These are phyloP conservation scores for Tachina grossa DNA, from an alignment of 2,888 invertebrate species.

Conservation along the genomic window DNA sequence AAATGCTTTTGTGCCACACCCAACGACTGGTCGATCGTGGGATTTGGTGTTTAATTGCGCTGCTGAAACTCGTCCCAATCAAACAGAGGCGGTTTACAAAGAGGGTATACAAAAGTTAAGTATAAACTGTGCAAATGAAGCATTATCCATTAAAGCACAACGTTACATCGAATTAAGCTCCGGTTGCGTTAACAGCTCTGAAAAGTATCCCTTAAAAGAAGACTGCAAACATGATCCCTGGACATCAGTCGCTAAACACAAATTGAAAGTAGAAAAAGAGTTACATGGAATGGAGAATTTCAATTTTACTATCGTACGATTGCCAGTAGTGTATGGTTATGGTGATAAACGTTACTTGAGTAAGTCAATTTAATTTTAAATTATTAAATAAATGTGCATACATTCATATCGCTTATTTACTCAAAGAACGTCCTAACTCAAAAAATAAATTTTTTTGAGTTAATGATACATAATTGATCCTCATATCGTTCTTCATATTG, in stretches of 20 bases:
- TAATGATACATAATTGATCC: too few relatives aligned
- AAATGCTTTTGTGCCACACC: conserved; percentile 87
- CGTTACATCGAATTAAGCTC: conserved; percentile 93
- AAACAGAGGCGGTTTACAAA: conserved; percentile 94
- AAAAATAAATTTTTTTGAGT: too few relatives aligned
- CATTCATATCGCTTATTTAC: too few relatives aligned
- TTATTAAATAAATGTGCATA: neutral
- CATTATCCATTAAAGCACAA: conserved; percentile 87
- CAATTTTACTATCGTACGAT: conserved; percentile 90
- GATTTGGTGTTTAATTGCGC: conserved; percentile 94
- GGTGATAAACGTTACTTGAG: conserved; percentile 93
- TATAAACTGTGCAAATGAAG: conserved; percentile 91
- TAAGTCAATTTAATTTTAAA: conserved; percentile 78
- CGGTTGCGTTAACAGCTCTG: conserved; percentile 90
- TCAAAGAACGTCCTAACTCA: too few relatives aligned
- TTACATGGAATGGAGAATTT: conserved; percentile 87
- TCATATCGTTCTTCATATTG: too few relatives aligned
- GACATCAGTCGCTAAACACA: conserved; percentile 93
- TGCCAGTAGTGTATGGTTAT: conserved; percentile 93
- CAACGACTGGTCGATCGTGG: conserved; percentile 85
- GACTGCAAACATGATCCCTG: conserved; percentile 90
- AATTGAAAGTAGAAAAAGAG: conserved; percentile 91
- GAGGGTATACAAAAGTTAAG: conserved; percentile 94
- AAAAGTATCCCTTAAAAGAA: conserved; percentile 91
- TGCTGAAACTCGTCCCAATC: conserved; percentile 94